phyloP scores from a whole-genome alignment of 2,113 vertebrate genomes.

The Sapayoa aenigma region DNA sequence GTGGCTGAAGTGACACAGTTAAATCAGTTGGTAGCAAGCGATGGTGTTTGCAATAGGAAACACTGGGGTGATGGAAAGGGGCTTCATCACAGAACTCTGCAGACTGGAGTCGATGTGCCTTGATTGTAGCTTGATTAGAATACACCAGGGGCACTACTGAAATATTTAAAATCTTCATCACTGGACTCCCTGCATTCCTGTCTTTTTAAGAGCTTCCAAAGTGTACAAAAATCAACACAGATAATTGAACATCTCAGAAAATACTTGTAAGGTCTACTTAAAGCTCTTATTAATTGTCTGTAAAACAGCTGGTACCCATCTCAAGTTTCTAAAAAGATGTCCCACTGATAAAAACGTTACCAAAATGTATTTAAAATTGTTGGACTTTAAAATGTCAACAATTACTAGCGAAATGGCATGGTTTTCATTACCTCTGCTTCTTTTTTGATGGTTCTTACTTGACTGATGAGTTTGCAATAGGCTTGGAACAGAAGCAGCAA shows the following conservation, averaged over 20 bases:
- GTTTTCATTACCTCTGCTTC: constrained; percentile 87
- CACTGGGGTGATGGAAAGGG: not conserved
- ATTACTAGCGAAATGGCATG: not conserved
- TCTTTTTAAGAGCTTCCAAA: not conserved
- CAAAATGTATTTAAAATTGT: not conserved
- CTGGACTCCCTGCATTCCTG: not conserved
- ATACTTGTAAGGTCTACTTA: not conserved
- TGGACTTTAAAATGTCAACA: constrained; percentile 30
- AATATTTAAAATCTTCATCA: not conserved
- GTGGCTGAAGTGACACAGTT: not conserved
- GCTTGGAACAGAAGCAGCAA: constrained; percentile 97
- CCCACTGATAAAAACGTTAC: not conserved
- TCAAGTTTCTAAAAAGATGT: constrained; percentile 11
- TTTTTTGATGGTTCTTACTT: constrained; percentile 91
- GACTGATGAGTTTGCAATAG: constrained; percentile 95
- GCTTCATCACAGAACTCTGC: not conserved
- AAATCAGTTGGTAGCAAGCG: not conserved
- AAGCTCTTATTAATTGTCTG: not conserved
- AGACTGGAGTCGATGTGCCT: not conserved
- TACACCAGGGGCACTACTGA: not conserved
- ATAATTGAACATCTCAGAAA: not conserved
- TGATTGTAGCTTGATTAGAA: constrained; percentile 41
- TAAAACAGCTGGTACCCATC: not conserved
- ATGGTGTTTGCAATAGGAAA: not conserved
- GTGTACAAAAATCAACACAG: constrained; percentile 10